Evolutionary conservation across 2,888 invertebrate genomes (phyloP).

Genomic region (Calameuta pallipes): DNA sequence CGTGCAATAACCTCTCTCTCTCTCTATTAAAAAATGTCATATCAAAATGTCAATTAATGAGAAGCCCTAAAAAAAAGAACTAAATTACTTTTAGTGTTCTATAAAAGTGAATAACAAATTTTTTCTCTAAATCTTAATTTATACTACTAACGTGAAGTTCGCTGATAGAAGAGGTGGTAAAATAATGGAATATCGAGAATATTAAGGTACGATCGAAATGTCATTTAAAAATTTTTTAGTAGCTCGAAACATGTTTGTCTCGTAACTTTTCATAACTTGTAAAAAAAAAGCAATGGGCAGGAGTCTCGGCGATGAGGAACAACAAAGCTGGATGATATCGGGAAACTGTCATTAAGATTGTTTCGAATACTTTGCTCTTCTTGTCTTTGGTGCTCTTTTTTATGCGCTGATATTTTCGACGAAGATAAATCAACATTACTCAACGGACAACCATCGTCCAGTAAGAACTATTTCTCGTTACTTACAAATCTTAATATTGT

Average conservation of each 20-base stretch:
- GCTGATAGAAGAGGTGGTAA: background rate
- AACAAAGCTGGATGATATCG: slow-evolving; percentile 32
- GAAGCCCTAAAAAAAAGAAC: background rate
- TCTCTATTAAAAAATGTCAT: background rate
- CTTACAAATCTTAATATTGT: background rate
- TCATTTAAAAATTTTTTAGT: background rate
- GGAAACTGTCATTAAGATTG: slow-evolving; percentile 26
- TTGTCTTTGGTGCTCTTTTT: slow-evolving; percentile 42
- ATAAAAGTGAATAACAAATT: background rate
- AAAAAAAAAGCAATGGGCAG: background rate
- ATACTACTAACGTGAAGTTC: background rate
- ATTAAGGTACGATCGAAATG: background rate
- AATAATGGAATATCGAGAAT: background rate
- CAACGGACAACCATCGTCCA: background rate
- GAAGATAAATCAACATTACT: slow-evolving; percentile 28
- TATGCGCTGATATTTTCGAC: slow-evolving; percentile 32
- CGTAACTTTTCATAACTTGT: background rate
- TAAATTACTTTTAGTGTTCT: background rate
- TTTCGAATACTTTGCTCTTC: slow-evolving; percentile 36
- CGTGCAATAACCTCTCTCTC: background rate
- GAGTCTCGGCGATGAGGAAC: background rate
- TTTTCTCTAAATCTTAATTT: background rate
- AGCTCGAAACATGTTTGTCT: background rate
- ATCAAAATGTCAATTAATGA: background rate
- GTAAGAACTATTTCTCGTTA: background rate